Base-by-base conservation (phyloP, 2,888 invertebrate species). In the Drosophila kanekoi region DNA sequence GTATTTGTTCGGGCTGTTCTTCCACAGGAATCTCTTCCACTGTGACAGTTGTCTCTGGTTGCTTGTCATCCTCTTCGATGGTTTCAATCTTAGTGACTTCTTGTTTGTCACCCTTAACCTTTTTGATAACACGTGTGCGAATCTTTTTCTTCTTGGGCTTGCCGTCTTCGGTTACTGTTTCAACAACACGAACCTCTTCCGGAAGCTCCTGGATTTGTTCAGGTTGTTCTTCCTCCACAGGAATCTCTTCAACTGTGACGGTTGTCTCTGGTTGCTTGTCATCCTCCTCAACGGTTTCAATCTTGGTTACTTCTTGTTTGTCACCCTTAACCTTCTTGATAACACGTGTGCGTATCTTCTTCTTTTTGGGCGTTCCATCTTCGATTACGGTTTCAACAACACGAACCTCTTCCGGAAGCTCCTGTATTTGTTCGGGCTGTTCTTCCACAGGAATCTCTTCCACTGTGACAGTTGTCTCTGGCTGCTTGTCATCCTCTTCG, bases 261-360 rank as follows among this genome's bases (percentile, higher is more conserved):
- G 68, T 71, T 16, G 70, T 67, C 28, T 71, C 62, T 18, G 70
- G 70, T 38, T 54, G 28, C 6, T 71, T 71, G 38, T 71, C 62
- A 38, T 71, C 71, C 18, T 71, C 71, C 23, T 71, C 71, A 33
- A 71, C 47, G 18, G 62, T 71, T 71, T 71, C 68, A 16, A 71
- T 71, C 58, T 63, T 71, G 54, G 68, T 71, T 13, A 71, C 62
- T 18, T 71, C 68, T 52, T 71, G 71, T 8, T 68, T 71, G 28
- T 63, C 68, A 18, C 71, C 71, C 56, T 71, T 71, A 11, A 71
- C 43, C 68, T 71, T 71, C 40, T 63, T 71, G 47, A 71, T 71
- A 1, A 71, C 45, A 13, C 71, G 71, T 9, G 71, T 71, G 10
- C 71, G 71, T 9, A 71, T 71, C 62, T 68, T 71, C 47, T 68